These are phyloP conservation scores for Ifrita kowaldi DNA, from an alignment of 2,113 vertebrate genomes.

Conservation along the genomic window DNA sequence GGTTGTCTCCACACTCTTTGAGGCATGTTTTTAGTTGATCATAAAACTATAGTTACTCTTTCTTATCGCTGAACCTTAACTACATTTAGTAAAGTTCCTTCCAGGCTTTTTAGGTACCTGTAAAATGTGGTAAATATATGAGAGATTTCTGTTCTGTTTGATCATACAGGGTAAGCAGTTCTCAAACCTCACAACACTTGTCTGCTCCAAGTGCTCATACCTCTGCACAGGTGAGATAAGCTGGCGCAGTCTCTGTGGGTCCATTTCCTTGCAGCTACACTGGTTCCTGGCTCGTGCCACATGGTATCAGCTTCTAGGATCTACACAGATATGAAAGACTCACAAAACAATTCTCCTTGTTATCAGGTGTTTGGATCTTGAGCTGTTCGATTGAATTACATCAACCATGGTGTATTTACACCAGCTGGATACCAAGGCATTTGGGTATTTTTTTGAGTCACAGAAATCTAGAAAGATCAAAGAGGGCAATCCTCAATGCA, in stretches of 20 bases:
- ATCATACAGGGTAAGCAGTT: neutral
- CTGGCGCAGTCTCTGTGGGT: neutral
- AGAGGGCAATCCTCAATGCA: neutral
- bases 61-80: neutral
- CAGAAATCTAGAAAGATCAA: neutral
- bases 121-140: neutral
- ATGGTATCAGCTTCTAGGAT: neutral
- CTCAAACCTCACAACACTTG: neutral
- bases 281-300: neutral
- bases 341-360: neutral
- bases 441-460: neutral
- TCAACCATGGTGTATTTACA: neutral
- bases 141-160: neutral
- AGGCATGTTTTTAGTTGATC: neutral
- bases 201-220: neutral
- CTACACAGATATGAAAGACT: neutral
- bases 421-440: rapidly evolving
- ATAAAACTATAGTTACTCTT: neutral
- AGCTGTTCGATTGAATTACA: neutral
- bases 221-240: conserved; percentile 1
- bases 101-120: neutral
- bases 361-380: neutral
- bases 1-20: neutral
- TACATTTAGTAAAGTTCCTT: neutral
- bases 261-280: neutral